Base-by-base conservation (phyloP, 2,888 invertebrate species). In the Ellobium chinense region DNA sequence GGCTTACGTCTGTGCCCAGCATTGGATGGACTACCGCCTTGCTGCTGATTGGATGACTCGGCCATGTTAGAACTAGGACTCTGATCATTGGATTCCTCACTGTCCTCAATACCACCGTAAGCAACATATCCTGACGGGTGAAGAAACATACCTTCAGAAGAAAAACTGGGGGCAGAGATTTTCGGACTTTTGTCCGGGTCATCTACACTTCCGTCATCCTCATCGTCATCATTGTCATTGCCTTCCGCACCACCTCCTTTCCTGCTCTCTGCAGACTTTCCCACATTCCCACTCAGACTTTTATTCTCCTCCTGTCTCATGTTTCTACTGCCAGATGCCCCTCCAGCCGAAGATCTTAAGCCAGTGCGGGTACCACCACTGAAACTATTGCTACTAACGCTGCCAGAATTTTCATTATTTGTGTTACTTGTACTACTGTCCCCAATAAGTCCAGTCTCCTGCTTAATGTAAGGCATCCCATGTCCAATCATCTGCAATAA, bases 1-100 rank as follows among this genome's bases (percentile, higher is more conserved):
- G 83, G 80, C 56, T 84, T 84, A 29, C 83, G 63, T n/a, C 83
- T 62, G 54, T 82, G 82, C n/a, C 82, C 74, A 31, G 37, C 27
- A 27, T 34, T 63, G 31, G 63, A 21, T 29, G 70, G 21, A n/a
- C 29, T 29, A 36, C 70, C 37, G 24, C 54, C 66, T 24, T 66
- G 65, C 24, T 77, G 77, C 24, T 77, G 77, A 37, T 27, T 37
- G 18, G 37, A 37, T 66, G 72, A 56, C 54, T 72, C 74, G 27
- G 65, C 12, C 3, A 60, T 14, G 21, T 62, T 46, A 4, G 69
- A 62, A 1, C 31, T 46, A 27, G 56, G 60, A 46, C 62, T 56
- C 7, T 70, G 70, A 54, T 78, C 70, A 54, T 60, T 65, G 7
- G 70, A 72, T 46, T 72, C 65, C 62, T 75, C 68, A 46, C 69